Base-by-base conservation (phyloP, 1,140 invertebrate genomes). In the Medauroidea extradentata region DNA sequence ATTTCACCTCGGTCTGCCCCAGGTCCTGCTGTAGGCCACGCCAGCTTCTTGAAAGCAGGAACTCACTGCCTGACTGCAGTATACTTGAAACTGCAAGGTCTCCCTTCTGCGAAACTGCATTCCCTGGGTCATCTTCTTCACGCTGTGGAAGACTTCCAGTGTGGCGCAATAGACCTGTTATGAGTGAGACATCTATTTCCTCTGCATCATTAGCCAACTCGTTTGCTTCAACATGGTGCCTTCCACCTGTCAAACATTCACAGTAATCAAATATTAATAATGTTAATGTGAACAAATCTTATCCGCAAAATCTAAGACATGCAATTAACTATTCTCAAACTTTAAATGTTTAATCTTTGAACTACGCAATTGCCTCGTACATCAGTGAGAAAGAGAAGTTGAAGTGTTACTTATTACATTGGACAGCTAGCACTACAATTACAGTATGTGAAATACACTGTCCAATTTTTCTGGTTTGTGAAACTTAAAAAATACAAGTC, bases 11-110 rank as follows among this genome's bases (percentile, higher is more conserved):
- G 39, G 80, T 84, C 67, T 85, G 72, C 0, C 86, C 87, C 55
- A 90, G 69, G 61, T 83, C 83, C 65, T 86, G 87, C 67, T 90
- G 85, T 38, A 91, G 73, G 2, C 89, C 89, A 64, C 81, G 82
- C 88, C 88, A 91, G 3, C 81, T 80, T 70, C 86, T 79, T 42
- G 83, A 78, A 57, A 81, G 73, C 9, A 89, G 77, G 62, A 81
- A 79, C 73, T 79, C 71, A 70, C 53, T 44, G 16, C 59, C 59
- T 24, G 52, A n/a, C 24, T 25, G 19, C 24, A 51, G 7, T 16
- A 19, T 42, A 19, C 14, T 54, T n/a, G 53, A 54, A 3, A 54
- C 34, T 23, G 38, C 21, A 9, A 23, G 25, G 19, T 54, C 53
- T 2, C 16, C 53, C 29, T 42, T 54, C 53, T 41, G 24, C 24